Conservation (phyloP, 2,797 vertebrate genomes). For the Malurus leucopterus region DNA sequence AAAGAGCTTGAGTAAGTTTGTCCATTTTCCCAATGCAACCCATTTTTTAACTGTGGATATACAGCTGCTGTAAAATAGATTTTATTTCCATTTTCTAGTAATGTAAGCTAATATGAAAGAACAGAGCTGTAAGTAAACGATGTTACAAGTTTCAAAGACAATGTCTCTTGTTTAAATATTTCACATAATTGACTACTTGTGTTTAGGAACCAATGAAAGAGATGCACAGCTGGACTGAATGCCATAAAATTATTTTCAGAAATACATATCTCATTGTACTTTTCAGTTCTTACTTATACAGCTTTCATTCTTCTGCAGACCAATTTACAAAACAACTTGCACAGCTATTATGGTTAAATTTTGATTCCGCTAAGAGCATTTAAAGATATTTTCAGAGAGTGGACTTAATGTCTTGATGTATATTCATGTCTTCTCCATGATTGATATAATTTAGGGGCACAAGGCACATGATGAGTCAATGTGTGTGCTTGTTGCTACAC, state of each 20-base stretch:
- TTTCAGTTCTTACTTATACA: slow-evolving; percentile 18
- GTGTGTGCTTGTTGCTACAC: not conserved
- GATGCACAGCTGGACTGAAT: slow-evolving; percentile 24
- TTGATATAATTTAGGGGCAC: not conserved
- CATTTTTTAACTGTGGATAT: not conserved
- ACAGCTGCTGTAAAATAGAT: not conserved
- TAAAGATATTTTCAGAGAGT: slow-evolving; percentile 11
- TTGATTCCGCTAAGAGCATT: not conserved
- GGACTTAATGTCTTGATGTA: not conserved
- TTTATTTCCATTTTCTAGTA: slow-evolving; percentile 18
- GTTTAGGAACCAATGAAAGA: slow-evolving; percentile 31
- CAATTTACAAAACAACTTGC: slow-evolving; percentile 22
- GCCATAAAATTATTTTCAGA: slow-evolving; percentile 43
- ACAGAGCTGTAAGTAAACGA: slow-evolving; percentile 10
- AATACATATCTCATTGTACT: slow-evolving; percentile 40
- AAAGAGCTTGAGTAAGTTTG: not conserved
- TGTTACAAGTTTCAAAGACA: slow-evolving; percentile 22
- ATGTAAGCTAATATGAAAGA: slow-evolving; percentile 30
- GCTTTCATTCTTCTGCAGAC: slow-evolving; percentile 20
- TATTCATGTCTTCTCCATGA: slow-evolving; percentile 1
- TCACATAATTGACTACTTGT: slow-evolving; percentile 37
- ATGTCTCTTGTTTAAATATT: slow-evolving; percentile 46
- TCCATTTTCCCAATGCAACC: not conserved
- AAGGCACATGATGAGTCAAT: not conserved
- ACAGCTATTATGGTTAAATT: not conserved